Conservation (phyloP, 1,140 invertebrate genomes). For the Amphibalanus amphitrite region DNA sequence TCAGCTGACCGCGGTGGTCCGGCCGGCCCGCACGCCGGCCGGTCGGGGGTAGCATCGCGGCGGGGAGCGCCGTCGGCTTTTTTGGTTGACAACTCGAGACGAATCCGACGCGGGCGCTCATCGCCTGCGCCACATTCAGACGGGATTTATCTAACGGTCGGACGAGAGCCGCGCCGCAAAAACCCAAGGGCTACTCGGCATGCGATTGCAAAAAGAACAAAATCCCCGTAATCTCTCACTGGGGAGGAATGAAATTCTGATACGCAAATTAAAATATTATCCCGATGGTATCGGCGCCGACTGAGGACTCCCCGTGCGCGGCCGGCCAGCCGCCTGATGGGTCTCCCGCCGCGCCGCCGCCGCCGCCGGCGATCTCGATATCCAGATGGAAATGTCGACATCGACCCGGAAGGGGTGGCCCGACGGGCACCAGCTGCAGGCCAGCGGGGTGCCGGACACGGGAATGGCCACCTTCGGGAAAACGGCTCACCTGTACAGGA, state of each 20-base stretch:
- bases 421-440: too few relatives aligned
- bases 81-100: neutral
- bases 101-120: neutral
- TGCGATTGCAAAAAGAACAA: neutral
- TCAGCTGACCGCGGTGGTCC: neutral
- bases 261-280: conserved; percentile 2
- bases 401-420: too few relatives aligned
- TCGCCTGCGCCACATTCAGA: neutral
- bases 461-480: too few relatives aligned
- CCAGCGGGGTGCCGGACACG: too few relatives aligned
- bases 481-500: too few relatives aligned
- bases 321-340: neutral
- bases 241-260: conserved; percentile 1
- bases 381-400: too few relatives aligned
- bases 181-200: neutral
- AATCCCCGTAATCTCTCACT: neutral
- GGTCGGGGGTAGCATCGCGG: neutral
- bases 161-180: neutral
- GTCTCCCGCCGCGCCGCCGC: neutral
- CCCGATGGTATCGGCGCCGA: neutral
- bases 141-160: neutral
- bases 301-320: neutral
- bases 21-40: too few relatives aligned
- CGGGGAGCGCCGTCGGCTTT: neutral
- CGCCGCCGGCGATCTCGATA: too few relatives aligned